Evolutionary conservation across 2,888 invertebrate species (phyloP), one percentile per base, ranked within the genome.

Genomic region (Macrosiphum euphorbiae): DNA sequence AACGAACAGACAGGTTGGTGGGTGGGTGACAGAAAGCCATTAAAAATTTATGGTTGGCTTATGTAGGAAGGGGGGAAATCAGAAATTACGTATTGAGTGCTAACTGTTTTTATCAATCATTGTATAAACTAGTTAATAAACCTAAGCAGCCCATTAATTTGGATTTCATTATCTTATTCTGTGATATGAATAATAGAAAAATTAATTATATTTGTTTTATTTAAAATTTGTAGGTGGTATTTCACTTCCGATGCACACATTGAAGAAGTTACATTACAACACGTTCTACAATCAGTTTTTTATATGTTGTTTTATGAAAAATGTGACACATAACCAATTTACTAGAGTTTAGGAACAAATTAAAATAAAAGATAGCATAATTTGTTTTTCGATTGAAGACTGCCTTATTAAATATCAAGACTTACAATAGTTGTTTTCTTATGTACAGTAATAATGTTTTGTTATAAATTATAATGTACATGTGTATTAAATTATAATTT

Each of bases 231-330:
- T 95, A 98, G 97, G 95, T 98, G 98, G 98, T 98, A 97, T 96
- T 98, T 97, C 96, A 98, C 98, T 0, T 98, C 98, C 0, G 98
- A 99, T 96, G 97, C 98, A 7, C 97, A 97, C 94, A 98, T 99
- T 24, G 97, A 98, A 95, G 97, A 97, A 96, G 98, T 98, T 58
- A 96, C 97, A 0, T 96, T 98, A 89, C 97, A 97, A 90, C 98
- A 98, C 95, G 99, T 99, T 92, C 96, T 98, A 41, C 97, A 97
- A 95, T 97, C 98, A 95, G 97, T 98, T 94, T 99, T 99, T 35
- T 99, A 99, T 96, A 97, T 99, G 97, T 96, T 99, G 94, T 99
- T 99, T 96, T 99, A 99, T 96, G 99, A 99, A 96, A 95, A 95
- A 95, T 95, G 95, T 94, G 93, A 94, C n/a, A 47, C 58, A 50